Evolutionary conservation across 1,140 invertebrate genomes (phyloP).

Genomic region (Plectrocnemia conspersa): DNA sequence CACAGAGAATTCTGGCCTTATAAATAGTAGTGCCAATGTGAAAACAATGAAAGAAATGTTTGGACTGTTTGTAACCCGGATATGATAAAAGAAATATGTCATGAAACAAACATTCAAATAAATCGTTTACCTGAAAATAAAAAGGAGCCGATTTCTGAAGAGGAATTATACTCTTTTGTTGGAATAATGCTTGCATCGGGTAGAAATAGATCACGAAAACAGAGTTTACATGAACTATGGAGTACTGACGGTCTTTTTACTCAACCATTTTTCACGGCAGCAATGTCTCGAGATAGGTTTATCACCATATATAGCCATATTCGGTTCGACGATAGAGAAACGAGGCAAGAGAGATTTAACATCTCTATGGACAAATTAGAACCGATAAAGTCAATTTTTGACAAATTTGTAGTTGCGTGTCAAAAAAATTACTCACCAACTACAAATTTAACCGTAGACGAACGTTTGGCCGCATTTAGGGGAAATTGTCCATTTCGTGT

Average conservation of each 20-base stretch:
- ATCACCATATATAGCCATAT: constrained; percentile 9
- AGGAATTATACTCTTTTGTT: constrained; percentile 10
- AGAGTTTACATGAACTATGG: constrained; percentile 10
- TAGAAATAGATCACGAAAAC: constrained; percentile 7
- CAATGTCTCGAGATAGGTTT: constrained; percentile 17
- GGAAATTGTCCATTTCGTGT: too few relatives aligned
- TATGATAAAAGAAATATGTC: constrained; percentile 12
- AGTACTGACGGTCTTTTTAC: constrained; percentile 3
- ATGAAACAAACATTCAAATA: constrained; percentile 10
- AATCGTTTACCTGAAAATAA: constrained; percentile 5
- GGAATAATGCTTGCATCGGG: constrained; percentile 13
- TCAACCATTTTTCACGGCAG: constrained; percentile 12
- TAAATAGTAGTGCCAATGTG: neutral
- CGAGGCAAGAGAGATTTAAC: constrained; percentile 1
- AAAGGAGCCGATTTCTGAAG: constrained; percentile 2
- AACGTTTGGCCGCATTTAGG: constrained; percentile 10
- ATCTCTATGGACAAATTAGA: constrained; percentile 9
- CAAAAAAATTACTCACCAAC: neutral
- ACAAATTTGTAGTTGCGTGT: constrained; percentile 11
- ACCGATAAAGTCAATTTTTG: constrained; percentile 7
- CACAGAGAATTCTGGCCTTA: constrained; percentile 1
- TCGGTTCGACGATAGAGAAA: constrained; percentile 16
- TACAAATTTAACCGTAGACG: constrained; percentile 1
- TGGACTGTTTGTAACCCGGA: neutral
- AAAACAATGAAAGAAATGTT: neutral